phyloP scores from a whole-genome alignment of 2,113 vertebrate species.

The Epinephelus moara region DNA sequence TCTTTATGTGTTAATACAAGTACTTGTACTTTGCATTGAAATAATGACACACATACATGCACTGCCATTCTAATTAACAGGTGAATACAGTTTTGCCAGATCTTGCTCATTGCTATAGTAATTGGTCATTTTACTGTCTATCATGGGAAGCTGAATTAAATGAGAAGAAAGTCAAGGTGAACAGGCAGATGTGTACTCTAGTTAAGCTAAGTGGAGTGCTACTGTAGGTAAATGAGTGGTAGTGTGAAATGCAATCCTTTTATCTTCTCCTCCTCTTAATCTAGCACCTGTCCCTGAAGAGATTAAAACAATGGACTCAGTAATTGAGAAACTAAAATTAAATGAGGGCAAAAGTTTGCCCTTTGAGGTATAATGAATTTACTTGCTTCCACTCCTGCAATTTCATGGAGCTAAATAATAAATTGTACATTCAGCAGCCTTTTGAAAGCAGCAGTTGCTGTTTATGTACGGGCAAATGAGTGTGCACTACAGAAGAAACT shows the following conservation, averaged over 20 bases:
- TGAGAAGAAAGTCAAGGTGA: slow-evolving; percentile 29
- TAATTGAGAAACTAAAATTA: slow-evolving; percentile 31
- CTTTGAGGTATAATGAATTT: slow-evolving; percentile 39
- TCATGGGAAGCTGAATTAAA: slow-evolving; percentile 4
- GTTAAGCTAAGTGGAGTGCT: slow-evolving; percentile 24
- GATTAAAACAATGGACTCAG: slow-evolving; percentile 38
- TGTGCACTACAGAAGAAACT: slow-evolving; percentile 23
- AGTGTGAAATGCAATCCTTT: slow-evolving; percentile 34
- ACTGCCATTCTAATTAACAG: background rate
- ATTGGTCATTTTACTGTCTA: slow-evolving; percentile 16
- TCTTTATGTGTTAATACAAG: background rate
- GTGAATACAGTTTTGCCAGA: background rate
- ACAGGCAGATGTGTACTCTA: background rate
- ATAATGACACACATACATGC: background rate
- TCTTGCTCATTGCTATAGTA: slow-evolving; percentile 1
- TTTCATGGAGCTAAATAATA: slow-evolving; percentile 42
- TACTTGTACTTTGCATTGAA: background rate
- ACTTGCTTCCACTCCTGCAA: background rate
- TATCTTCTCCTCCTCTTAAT: slow-evolving; percentile 38
- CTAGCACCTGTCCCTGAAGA: slow-evolving; percentile 33
- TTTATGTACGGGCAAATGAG: slow-evolving; percentile 39
- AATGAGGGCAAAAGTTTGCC: slow-evolving; percentile 41
- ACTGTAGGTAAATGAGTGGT: slow-evolving; percentile 23
- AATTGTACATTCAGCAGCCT: slow-evolving; percentile 22
- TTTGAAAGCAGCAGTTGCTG: slow-evolving; percentile 27